These are phyloP conservation scores for Cairina moschata DNA, from an alignment of 2,113 vertebrate species.

Conservation along the genomic window DNA sequence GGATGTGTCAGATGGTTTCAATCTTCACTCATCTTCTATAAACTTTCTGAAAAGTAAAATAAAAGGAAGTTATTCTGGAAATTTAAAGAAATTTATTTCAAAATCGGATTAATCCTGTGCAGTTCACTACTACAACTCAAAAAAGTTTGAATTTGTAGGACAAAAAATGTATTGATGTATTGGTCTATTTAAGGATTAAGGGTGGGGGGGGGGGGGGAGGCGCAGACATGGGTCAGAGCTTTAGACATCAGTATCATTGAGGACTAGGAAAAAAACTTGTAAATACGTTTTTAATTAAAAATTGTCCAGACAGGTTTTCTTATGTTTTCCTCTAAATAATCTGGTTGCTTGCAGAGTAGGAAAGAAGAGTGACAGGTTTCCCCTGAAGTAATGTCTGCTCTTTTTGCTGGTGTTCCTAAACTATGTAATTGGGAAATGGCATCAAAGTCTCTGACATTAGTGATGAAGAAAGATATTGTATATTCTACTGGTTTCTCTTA, in stretches of 20 bases:
- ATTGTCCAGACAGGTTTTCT: constrained; percentile 14
- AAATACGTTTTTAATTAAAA: background rate
- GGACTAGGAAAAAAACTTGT: background rate
- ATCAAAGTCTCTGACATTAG: background rate
- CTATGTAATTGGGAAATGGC: constrained; percentile 21
- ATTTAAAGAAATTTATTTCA: background rate
- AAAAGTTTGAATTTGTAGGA: background rate
- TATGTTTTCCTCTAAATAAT: background rate
- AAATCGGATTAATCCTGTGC: background rate
- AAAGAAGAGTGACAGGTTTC: constrained; percentile 39
- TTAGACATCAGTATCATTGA: background rate
- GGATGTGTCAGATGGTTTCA: background rate
- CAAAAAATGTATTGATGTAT: background rate
- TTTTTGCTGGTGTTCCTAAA: constrained; percentile 23
- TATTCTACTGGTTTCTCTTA: background rate
- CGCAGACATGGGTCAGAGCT: background rate
- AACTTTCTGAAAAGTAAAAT: background rate
- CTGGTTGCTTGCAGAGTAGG: background rate
- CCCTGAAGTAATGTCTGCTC: constrained; percentile 52
- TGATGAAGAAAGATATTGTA: background rate
- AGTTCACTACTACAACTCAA: background rate
- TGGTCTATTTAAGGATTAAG: background rate
- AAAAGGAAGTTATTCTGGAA: background rate
- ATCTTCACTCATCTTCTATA: background rate
- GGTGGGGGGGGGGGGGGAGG: too few species aligned